Evolutionary conservation across 2,113 vertebrate species (phyloP).

Genomic region (Macquaria australasica): DNA sequence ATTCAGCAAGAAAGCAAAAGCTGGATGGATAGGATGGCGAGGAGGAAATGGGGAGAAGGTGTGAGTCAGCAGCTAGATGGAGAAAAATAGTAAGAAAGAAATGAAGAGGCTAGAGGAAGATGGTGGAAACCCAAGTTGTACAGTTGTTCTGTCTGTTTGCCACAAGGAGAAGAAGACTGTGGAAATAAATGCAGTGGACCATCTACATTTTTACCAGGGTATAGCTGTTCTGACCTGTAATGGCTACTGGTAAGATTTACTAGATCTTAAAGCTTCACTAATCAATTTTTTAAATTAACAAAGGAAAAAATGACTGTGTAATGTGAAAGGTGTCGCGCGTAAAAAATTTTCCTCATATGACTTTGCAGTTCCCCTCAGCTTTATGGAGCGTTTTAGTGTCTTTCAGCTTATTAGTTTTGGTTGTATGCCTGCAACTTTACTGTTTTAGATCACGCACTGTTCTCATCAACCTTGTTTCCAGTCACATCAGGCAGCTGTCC

Average conservation of each 20-base stretch:
- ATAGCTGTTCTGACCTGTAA: neutral
- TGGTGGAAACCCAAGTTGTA: conserved; percentile 38
- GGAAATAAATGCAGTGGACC: conserved; percentile 39
- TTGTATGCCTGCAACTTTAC: neutral
- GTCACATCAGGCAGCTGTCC: too few species aligned
- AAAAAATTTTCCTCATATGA: too few species aligned
- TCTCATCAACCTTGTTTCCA: too few species aligned
- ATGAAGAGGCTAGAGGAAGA: conserved; percentile 47
- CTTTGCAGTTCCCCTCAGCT: neutral
- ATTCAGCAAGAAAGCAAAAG: conserved; percentile 66
- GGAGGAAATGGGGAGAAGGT: conserved; percentile 55
- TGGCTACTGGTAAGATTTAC: neutral
- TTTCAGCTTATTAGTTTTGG: neutral
- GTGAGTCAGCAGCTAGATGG: conserved; percentile 72
- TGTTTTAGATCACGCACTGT: too few species aligned
- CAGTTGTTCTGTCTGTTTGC: conserved; percentile 49
- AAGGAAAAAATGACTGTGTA: neutral
- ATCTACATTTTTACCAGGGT: neutral
- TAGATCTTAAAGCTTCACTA: neutral
- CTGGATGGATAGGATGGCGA: conserved; percentile 59
- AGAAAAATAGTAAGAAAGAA: conserved; percentile 55
- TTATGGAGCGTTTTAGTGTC: neutral
- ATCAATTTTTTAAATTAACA: neutral
- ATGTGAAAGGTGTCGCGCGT: too few species aligned
- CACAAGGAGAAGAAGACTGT: conserved; percentile 10